Conservation (phyloP, 2,113 vertebrate genomes). For the Anhinga anhinga region DNA sequence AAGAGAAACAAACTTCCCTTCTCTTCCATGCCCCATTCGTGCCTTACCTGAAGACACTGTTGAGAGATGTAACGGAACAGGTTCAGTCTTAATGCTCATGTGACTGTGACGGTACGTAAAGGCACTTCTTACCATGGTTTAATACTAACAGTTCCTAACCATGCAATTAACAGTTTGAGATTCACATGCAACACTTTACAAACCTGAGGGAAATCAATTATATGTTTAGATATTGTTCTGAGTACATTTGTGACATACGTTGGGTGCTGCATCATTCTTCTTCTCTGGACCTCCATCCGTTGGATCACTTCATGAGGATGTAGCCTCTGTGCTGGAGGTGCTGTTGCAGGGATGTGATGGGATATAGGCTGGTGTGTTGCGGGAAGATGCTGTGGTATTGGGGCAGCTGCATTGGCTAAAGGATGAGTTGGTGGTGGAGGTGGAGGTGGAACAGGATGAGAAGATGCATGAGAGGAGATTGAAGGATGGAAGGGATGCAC, state of each 20-base stretch:
- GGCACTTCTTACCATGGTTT: neutral
- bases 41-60: neutral
- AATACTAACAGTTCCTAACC: constrained; percentile 7
- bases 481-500: constrained; percentile 92
- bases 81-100: accelerated
- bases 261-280: constrained; percentile 97
- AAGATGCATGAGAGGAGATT: constrained; percentile 85
- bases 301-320: constrained; percentile 97
- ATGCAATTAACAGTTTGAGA: constrained; percentile 24
- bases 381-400: constrained; percentile 88
- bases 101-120: accelerated
- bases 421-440: constrained; percentile 88
- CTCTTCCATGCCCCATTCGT: accelerated
- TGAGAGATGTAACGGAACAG: neutral
- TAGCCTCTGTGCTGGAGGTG: constrained; percentile 87
- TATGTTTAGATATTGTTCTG: constrained; percentile 52
- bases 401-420: constrained; percentile 81
- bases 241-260: constrained; percentile 83
- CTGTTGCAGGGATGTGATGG: constrained; percentile 89
- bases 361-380: constrained; percentile 88
- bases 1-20: neutral
- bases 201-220: constrained; percentile 49
- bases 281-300: constrained; percentile 95
- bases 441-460: constrained; percentile 84
- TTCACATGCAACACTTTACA: constrained; percentile 39